phyloP scores from a whole-genome alignment of 1,140 invertebrate genomes.

The Coenobita brevimanus region DNA sequence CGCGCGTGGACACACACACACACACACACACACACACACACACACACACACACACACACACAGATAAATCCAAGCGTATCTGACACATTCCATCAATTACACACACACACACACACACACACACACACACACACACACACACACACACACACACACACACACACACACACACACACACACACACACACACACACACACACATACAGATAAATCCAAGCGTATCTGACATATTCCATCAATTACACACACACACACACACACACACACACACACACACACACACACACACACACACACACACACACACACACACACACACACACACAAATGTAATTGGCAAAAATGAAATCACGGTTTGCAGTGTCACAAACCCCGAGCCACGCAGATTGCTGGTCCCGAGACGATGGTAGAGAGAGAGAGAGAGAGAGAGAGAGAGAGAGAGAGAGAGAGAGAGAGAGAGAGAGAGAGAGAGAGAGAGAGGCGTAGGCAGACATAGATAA shows the following conservation, averaged over 20 bases:
- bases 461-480: conserved; percentile 19
- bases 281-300: no score
- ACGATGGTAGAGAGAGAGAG: background rate
- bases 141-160: conserved; percentile 18
- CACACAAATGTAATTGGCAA: no score
- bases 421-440: background rate
- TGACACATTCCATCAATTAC: background rate
- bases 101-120: background rate
- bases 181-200: conserved; percentile 21
- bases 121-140: background rate
- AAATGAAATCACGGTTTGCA: background rate
- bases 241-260: conserved; percentile 15
- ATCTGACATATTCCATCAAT: background rate
- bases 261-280: conserved; percentile 25
- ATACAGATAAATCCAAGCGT: background rate
- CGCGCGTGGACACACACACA: background rate
- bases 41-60: conserved; percentile 28
- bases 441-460: background rate
- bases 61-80: no score
- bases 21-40: conserved; percentile 7
- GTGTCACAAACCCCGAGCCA: background rate
- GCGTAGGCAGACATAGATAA: no score
- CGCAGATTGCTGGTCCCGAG: background rate
- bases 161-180: conserved; percentile 22
- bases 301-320: no score